These are phyloP conservation scores for Trachelus troglodyta DNA, from an alignment of 2,888 invertebrate genomes.

Conservation along the genomic window DNA sequence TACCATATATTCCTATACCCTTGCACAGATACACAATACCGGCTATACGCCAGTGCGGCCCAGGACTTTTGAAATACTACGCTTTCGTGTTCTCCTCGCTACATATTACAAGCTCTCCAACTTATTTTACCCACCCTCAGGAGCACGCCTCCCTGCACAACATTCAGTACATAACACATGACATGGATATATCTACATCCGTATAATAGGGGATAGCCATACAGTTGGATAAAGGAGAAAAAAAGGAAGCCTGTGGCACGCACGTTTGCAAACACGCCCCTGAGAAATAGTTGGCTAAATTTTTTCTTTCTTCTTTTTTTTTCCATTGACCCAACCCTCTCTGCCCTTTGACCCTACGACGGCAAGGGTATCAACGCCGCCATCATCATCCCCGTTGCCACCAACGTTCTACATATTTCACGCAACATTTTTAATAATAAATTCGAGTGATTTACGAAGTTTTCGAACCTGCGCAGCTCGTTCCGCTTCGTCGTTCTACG, in stretches of 20 bases:
- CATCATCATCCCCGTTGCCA: background rate
- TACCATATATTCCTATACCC: background rate
- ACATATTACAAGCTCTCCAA: slow-evolving; percentile 31
- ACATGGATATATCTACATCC: background rate
- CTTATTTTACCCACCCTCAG: slow-evolving; percentile 22
- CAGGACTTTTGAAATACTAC: slow-evolving; percentile 37
- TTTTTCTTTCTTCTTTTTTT: background rate
- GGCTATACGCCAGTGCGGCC: slow-evolving; percentile 28
- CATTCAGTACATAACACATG: background rate
- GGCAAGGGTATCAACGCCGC: background rate
- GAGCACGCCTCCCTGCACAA: slow-evolving; percentile 17
- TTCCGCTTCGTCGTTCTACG: slow-evolving; percentile 10
- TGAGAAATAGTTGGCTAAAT: slow-evolving; percentile 2
- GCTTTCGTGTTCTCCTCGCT: slow-evolving; percentile 38
- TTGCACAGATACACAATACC: background rate
- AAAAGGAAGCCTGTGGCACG: background rate
- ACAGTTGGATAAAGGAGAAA: background rate
- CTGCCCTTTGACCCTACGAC: background rate
- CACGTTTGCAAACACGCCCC: background rate
- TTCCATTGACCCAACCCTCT: background rate
- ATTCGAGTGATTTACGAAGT: slow-evolving; percentile 11
- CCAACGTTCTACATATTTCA: slow-evolving; percentile 6
- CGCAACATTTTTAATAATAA: slow-evolving; percentile 6
- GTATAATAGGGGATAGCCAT: background rate
- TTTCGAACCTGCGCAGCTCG: background rate